Evolutionary conservation across 23 tunicate species (phyloP), one percentile per base, ranked within the genome.

Genomic region (Botrylloides violaceus): DNA sequence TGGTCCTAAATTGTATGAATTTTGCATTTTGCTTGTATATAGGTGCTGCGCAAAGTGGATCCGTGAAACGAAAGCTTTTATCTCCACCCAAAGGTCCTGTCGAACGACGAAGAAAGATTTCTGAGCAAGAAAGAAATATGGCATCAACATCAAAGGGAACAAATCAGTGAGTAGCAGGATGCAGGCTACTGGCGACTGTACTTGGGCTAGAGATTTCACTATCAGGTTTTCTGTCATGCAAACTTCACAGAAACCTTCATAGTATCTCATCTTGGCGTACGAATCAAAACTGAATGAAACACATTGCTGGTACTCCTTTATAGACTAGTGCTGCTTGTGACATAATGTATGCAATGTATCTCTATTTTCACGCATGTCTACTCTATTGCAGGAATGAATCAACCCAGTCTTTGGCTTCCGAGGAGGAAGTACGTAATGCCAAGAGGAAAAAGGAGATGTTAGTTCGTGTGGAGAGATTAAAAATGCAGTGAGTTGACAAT

Each of bases 401-500:
- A 72, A 0, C 72, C 56, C 18, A 79, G 43, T 9, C 81, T 2
- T 25, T 43, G 20, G 75, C 84, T 49, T 70, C 60, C 36, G 71
- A 71, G 25, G 95, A 82, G 65, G 96, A 88, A 72, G 83, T 75
- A 0, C 47, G 77, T 7, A 62, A 86, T n/a, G 59, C 80, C 32
- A 88, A 88, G 38, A 77, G 75, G 38, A 66, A 66, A 33, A 82
- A 88, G 72, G 88, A 82, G 59, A 71, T 71, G 1, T 50, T 49
- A 3, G 96, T 71, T 19, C 39, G 66, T 29, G 96, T 78, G 57
- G 88, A 88, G 55, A 64, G 96, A 58, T 43, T 88, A 49, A 88
- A 81, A 77, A 88, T 88, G 96, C 96, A 88, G 92, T 84, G 73
- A 84, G 92, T 73, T 7, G 64, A 35, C n/a, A n/a, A n/a, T n/a